Evolutionary conservation across 1,140 invertebrate species (phyloP), one percentile per base, ranked within the genome.

Genomic region (Monochamus saltuarius): DNA sequence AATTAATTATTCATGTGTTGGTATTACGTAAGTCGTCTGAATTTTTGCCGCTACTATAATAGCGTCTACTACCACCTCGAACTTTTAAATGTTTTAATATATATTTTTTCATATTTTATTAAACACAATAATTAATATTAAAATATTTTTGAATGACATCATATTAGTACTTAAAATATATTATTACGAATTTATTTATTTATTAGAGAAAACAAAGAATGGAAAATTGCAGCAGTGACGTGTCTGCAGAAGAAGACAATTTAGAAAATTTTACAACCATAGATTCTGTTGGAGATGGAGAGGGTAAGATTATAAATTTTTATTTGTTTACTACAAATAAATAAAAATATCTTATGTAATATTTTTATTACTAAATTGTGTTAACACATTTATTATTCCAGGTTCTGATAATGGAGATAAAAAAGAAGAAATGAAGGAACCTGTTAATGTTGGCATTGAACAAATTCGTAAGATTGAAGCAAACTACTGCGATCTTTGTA

Each of bases 191-290:
- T n/a, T 29, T 8, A 10, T 39, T 11, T 34, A n/a, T 45, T 38
- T 47, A n/a, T 54, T 63, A 87, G 85, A 80, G 81, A 43, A 87
- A 88, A 68, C 82, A 83, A 14, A 72, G 76, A 38, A 38, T 66
- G 73, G 79, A 80, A 71, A 71, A 57, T 65, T 56, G 77, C 47
- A 66, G 73, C 37, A 69, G 63, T 45, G 69, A 65, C 13, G 62
- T 45, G 13, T 87, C 84, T 64, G 85, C 86, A 67, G 87, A 89
- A 61, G 86, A 87, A 47, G 87, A 89, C 73, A 87, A 90, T 79
- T 81, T 91, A 43, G 89, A 91, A 51, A 90, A 91, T 71, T 91
- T 91, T 67, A 89, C 91, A 80, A 90, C 89, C 22, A 80, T 92
- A 7, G 90, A 91, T 76, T 90, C 89, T 14, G 88, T 91, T 14